Base-by-base conservation (phyloP, 2,797 vertebrate species). In the Premnoplex brunnescens region DNA sequence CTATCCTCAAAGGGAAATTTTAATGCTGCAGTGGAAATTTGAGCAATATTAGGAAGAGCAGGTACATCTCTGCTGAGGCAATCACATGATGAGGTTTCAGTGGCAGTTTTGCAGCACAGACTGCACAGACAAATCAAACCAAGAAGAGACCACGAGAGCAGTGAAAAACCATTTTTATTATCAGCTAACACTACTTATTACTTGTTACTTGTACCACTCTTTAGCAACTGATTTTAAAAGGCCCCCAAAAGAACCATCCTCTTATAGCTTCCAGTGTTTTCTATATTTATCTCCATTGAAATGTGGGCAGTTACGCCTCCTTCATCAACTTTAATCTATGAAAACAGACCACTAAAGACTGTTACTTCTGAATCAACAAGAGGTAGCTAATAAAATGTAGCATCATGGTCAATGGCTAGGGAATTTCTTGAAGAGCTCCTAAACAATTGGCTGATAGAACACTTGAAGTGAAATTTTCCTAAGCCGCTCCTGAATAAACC, bases 391-490 rank as follows among this genome's bases (percentile, higher is more conserved):
- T 82, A 85, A 79, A 67, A 69, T 51, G 60, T 51, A 77, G 27
- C 30, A 10, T 39, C 60, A 8, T 67, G 14, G 82, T 54, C 78
- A 91, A 48, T 6, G n/a, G 49, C 52, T 88, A 74, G 83, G 56
- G 67, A 82, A 71, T 89, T 74, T 93, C 83, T 84, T 82, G 51
- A 91, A 93, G 77, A 91, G 64, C 52, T 86, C 51, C 77, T 82
- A 26, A 91, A 68, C n/a, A 76, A 81, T 77, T 76, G 89, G 30
- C 46, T 74, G 52, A 23, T 51, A 71, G 64, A 90, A 56, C 36
- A 74, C 26, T 82, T 71, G n/a, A 94, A 84, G n/a, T 18, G 14
- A 74, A 87, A 68, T 88, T 69, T 78, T 87, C 6, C 2, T 44
- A 64, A 76, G 21, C 41, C 74, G 52, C 27, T 93, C 36, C 15